These are phyloP conservation scores for Drosophila fungiperda DNA, from an alignment of 2,888 invertebrate species.

Conservation along the genomic window DNA sequence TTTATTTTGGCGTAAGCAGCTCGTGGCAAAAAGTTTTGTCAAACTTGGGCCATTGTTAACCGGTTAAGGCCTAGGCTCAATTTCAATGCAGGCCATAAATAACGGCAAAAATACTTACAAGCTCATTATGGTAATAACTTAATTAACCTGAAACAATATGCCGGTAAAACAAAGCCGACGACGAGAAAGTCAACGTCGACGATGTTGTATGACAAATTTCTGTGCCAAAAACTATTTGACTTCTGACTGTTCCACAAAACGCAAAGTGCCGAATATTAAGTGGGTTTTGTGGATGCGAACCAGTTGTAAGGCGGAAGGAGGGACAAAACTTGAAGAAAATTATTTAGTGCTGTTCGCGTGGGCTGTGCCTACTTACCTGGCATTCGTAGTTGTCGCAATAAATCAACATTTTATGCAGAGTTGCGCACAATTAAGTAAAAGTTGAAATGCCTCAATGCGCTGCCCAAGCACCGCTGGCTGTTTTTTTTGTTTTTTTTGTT, in stretches of 20 bases:
- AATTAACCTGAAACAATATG: constrained; percentile 81
- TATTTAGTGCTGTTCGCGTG: constrained; percentile 50
- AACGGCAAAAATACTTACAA: constrained; percentile 72
- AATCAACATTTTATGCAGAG: constrained; percentile 83
- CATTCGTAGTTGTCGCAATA: constrained; percentile 71
- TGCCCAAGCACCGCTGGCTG: constrained; percentile 16
- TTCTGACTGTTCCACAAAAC: constrained; percentile 71
- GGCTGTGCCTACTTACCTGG: constrained; percentile 25
- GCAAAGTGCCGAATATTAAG: constrained; percentile 15
- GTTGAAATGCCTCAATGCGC: constrained; percentile 66
- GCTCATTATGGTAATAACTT: constrained; percentile 81
- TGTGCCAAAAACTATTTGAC: constrained; percentile 82
- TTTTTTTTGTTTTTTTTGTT: neutral
- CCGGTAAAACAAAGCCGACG: constrained; percentile 49
- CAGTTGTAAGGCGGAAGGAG: neutral
- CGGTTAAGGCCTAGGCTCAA: constrained; percentile 30
- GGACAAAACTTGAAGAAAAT: constrained; percentile 33
- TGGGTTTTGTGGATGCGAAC: neutral
- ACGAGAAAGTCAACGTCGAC: constrained; percentile 37
- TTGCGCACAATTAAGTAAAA: constrained; percentile 82
- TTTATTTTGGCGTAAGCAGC: constrained; percentile 46
- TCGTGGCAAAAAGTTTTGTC: constrained; percentile 47
- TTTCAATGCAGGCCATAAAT: constrained; percentile 72
- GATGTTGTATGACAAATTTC: constrained; percentile 81
- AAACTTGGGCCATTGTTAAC: constrained; percentile 52